Evolutionary conservation across 2,797 vertebrate genomes (phyloP), one percentile per base, ranked within the genome.

Genomic region (Tokudaia tokunoshimensis): DNA sequence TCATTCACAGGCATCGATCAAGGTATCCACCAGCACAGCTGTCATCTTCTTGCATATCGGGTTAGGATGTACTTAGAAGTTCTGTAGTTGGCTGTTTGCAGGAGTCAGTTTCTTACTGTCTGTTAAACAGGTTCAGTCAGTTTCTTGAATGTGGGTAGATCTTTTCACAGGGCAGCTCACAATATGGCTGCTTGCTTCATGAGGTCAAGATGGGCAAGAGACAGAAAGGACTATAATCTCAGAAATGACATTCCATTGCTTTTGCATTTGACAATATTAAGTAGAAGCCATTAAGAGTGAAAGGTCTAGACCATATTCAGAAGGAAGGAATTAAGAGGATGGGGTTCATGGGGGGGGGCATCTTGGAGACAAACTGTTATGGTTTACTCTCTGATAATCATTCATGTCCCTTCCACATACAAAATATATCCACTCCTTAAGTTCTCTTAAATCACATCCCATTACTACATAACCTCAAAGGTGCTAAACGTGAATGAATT

Each of bases 141-240:
- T 80, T 86, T 47, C 44, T 95, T 92, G 61, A 63, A 67, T 50
- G 26, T 93, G 80, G 13, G n/a, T 96, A 76, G 31, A n/a, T 63
- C 12, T 92, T 85, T 90, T 55, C 93, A 74, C 44, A 92, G 41
- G n/a, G 31, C 34, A 93, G 52, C 57, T 87, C 50, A 91, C 37
- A 91, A 82, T 80, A 93, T 83, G 92, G 88, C 50, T 31, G n/a
- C 83, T 93, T 87, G 24, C 72, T 94, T 93, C 67, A 86, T 91
- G 67, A 95, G 82, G 84, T 86, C 89, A 78, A 97, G 20, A 76
- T 55, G 24, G 92, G 37, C 22, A 29, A 61, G 55, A 94, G 26
- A 44, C 24, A 91, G 78, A 85, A 89, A 78, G 80, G 70, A 65
- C 44, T 89, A 20, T 74, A 72, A 67, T 86, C 67, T 89, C 70